Evolutionary conservation across 2,113 vertebrate genomes (phyloP).

Genomic region (Cariama cristata): DNA sequence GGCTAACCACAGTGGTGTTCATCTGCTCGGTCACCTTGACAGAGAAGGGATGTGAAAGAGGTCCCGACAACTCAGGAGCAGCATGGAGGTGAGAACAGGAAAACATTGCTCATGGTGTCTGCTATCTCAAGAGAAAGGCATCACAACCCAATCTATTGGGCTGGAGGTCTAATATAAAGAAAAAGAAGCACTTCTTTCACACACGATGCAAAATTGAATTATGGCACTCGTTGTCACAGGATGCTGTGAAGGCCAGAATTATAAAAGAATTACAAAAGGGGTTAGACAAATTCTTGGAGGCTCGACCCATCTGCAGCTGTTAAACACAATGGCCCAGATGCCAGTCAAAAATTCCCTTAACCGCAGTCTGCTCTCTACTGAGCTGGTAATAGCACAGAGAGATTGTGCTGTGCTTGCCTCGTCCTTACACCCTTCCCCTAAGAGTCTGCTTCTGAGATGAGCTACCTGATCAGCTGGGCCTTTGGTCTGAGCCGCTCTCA

Average conservation of each 20-base stretch:
- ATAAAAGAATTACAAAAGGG: not conserved
- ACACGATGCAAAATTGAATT: not conserved
- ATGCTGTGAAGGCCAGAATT: slow-evolving; percentile 8
- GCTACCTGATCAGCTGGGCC: not conserved
- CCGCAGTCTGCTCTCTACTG: not conserved
- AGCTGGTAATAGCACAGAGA: not conserved
- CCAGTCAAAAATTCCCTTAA: slow-evolving; percentile 25
- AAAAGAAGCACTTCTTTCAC: not conserved
- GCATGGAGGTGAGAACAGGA: not conserved
- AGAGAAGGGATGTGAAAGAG: not conserved
- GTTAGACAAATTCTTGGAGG: slow-evolving; percentile 10
- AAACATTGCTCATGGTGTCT: not conserved
- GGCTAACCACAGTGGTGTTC: not conserved
- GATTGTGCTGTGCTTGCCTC: not conserved
- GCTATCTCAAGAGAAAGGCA: not conserved
- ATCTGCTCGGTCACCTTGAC: not conserved
- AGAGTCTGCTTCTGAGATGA: not conserved
- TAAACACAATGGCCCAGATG: slow-evolving; percentile 41
- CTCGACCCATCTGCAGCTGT: slow-evolving; percentile 44
- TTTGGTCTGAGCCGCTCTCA: not conserved
- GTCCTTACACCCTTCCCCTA: not conserved
- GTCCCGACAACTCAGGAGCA: not conserved
- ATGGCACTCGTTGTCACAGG: not conserved
- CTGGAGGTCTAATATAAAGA: not conserved
- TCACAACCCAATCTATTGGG: not conserved